These are phyloP conservation scores for Spondyliosoma cantharus DNA, from an alignment of 2,797 vertebrate species.

Conservation along the genomic window DNA sequence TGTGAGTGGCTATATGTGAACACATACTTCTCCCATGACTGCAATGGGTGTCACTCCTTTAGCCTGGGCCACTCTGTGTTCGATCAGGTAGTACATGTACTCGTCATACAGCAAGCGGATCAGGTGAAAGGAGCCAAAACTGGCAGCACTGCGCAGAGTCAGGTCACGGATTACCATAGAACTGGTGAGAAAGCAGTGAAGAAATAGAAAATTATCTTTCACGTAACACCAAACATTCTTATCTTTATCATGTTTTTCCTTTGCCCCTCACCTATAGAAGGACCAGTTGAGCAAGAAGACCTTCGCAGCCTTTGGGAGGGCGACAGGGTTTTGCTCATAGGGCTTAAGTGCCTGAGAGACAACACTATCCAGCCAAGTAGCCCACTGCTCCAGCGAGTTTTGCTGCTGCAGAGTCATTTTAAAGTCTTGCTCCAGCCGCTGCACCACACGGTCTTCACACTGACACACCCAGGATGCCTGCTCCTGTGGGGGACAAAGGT, in stretches of 20 bases:
- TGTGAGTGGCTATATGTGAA: neutral
- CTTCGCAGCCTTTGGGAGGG: slow-evolving; percentile 92
- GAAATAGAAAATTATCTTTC: neutral
- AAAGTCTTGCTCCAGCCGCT: slow-evolving; percentile 93
- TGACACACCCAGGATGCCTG: slow-evolving; percentile 95
- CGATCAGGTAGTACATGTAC: slow-evolving; percentile 96
- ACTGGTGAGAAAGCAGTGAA: slow-evolving; percentile 67
- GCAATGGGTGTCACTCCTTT: slow-evolving; percentile 93
- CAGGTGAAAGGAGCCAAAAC: slow-evolving; percentile 94
- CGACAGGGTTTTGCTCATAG: slow-evolving; percentile 84
- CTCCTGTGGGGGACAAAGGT: slow-evolving; percentile 78
- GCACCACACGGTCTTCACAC: slow-evolving; percentile 90
- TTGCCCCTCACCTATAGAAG: slow-evolving; percentile 89
- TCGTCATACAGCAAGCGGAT: slow-evolving; percentile 94
- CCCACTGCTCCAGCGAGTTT: slow-evolving; percentile 96
- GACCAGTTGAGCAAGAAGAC: slow-evolving; percentile 96
- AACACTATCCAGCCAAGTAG: slow-evolving; percentile 90
- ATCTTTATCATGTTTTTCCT: too few relatives aligned
- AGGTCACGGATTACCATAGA: slow-evolving; percentile 96
- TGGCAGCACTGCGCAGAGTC: slow-evolving; percentile 93
- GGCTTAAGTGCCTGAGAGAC: slow-evolving; percentile 92
- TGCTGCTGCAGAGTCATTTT: slow-evolving; percentile 95
- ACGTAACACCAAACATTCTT: neutral
- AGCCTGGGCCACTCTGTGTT: slow-evolving; percentile 92
- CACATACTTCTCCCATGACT: slow-evolving; percentile 93